Evolutionary conservation across 2,888 invertebrate species (phyloP).

Genomic region (Leptinotarsa rubiginosa): DNA sequence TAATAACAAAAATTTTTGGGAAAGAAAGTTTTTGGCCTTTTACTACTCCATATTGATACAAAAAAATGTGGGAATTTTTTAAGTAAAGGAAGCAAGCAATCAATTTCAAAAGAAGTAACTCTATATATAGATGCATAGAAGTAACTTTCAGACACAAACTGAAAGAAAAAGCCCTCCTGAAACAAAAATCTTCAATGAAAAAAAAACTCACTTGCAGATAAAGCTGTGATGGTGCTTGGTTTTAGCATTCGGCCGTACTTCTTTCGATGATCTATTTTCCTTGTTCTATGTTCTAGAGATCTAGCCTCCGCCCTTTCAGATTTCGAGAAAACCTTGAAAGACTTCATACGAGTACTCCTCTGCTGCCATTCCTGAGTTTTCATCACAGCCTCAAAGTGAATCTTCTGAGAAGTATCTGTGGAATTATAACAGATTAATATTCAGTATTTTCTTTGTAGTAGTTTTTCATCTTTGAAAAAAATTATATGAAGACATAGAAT

Average conservation of each 20-base stretch:
- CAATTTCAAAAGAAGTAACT: too few species aligned
- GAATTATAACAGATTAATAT: constrained; percentile 1
- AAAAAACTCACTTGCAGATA: constrained; percentile 64
- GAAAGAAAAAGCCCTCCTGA: too few species aligned
- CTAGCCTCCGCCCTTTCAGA: constrained; percentile 58
- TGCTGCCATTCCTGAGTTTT: constrained; percentile 86
- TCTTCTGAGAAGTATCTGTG: constrained; percentile 74
- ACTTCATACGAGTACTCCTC: constrained; percentile 69
- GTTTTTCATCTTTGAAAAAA: not conserved
- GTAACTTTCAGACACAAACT: too few species aligned
- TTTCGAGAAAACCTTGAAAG: constrained; percentile 60
- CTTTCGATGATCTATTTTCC: constrained; percentile 67
- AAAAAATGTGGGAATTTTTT: too few species aligned
- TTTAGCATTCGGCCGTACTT: constrained; percentile 68
- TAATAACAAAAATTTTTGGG: too few species aligned
- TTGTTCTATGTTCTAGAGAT: constrained; percentile 60
- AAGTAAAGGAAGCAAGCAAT: too few species aligned
- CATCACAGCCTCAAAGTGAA: constrained; percentile 79
- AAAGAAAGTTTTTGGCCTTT: too few species aligned
- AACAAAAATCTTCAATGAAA: not conserved
- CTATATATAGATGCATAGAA: too few species aligned
- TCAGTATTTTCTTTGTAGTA: not conserved
- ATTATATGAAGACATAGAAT: not conserved
- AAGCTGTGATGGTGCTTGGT: constrained; percentile 67
- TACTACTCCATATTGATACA: too few species aligned